phyloP scores from a whole-genome alignment of 2,113 vertebrate genomes.

The Sinocyclocheilus maitianheensis region DNA sequence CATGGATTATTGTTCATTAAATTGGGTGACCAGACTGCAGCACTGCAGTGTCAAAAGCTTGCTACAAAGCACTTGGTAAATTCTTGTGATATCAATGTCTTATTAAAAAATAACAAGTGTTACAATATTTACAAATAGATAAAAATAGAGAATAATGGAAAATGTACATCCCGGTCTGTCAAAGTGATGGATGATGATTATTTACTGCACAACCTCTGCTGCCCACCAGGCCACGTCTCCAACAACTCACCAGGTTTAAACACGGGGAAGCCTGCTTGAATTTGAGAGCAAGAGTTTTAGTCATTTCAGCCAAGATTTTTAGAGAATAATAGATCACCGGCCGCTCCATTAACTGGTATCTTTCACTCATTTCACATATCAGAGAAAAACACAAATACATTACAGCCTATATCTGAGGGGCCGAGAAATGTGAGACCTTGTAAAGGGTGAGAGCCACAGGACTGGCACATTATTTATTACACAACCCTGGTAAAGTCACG shows the following conservation, averaged over 20 bases:
- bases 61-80: not conserved
- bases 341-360: not conserved
- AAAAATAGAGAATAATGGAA: slow-evolving; percentile 2
- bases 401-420: not conserved
- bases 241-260: not conserved
- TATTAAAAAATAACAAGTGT: not conserved
- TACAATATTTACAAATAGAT: not conserved
- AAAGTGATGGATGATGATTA: slow-evolving; percentile 1
- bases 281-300: not conserved
- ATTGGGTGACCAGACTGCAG: not conserved
- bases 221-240: not conserved
- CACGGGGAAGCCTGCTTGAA: not conserved
- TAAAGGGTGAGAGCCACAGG: slow-evolving; percentile 42
- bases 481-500: slow-evolving; percentile 40
- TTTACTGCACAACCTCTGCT: not conserved
- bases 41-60: not conserved
- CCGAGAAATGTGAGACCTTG: not conserved
- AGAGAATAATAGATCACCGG: not conserved
- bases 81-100: not conserved
- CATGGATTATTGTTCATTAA: not conserved
- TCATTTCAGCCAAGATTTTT: not conserved
- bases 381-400: not conserved
- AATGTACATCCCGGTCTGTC: not conserved
- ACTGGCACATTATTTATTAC: slow-evolving; percentile 43
- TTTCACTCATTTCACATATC: not conserved